Percentiles rank a stretch among this genome's conserved stretches.
These are phyloP conservation scores for Sarcoramphus papa DNA, from an alignment of 2,797 vertebrate species.

Conservation along the genomic window DNA sequence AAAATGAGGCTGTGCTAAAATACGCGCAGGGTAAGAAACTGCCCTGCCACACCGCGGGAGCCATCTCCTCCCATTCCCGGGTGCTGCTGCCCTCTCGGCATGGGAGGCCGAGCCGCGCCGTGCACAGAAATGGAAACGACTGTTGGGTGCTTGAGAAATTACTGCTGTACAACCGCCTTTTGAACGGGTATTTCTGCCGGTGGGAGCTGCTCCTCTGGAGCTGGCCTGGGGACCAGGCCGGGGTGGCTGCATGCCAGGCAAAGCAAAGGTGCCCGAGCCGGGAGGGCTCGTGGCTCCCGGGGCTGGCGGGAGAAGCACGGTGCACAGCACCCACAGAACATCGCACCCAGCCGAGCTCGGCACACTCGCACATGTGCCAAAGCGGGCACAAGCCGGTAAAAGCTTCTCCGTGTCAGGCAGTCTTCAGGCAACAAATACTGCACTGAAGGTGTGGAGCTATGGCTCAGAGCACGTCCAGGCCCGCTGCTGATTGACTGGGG, in stretches of 20 bases:
- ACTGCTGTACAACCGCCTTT: background rate
- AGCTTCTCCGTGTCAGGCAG: background rate
- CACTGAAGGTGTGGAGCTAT: background rate
- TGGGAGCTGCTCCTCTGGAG: too few relatives aligned
- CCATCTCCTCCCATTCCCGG: background rate
- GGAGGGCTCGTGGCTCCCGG: background rate
- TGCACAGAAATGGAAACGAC: background rate
- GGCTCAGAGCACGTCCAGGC: background rate
- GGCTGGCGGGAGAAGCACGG: background rate
- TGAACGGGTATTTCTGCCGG: background rate
- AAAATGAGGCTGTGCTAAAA: background rate
- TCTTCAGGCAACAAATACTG: too few relatives aligned
- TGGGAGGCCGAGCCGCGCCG: accelerated
- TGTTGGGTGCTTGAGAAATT: background rate
- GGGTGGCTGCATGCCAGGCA: too few relatives aligned
- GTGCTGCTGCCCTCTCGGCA: background rate
- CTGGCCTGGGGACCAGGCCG: accelerated
- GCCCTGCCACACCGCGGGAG: background rate
- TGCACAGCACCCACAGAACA: background rate
- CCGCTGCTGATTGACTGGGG: background rate
- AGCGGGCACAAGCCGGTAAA: background rate
- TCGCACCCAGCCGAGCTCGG: background rate
- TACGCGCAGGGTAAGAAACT: background rate
- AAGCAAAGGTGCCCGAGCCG: background rate
- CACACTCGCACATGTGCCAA: accelerated